Evolutionary conservation across 2,113 vertebrate genomes (phyloP).

Genomic region (Gallinago media): DNA sequence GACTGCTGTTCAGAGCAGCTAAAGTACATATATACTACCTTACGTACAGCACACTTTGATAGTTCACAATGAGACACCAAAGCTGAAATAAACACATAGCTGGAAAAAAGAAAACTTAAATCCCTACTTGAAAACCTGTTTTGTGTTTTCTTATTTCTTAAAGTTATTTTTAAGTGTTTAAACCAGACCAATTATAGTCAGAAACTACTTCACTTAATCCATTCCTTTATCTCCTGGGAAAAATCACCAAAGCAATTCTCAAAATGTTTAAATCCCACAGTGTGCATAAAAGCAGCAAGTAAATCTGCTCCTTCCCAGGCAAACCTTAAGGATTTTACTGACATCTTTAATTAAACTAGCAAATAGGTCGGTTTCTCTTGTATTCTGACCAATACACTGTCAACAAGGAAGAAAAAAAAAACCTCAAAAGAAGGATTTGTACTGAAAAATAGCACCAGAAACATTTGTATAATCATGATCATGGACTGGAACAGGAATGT

Average conservation of each 20-base stretch:
- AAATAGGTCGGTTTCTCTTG: slow-evolving; percentile 64
- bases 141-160: slow-evolving; percentile 61
- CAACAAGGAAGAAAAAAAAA: slow-evolving; percentile 31
- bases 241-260: slow-evolving; percentile 68
- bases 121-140: slow-evolving; percentile 53
- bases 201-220: slow-evolving; percentile 69
- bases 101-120: slow-evolving; percentile 8
- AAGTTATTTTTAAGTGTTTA: slow-evolving; percentile 73
- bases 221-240: slow-evolving; percentile 68
- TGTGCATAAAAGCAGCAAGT: slow-evolving; percentile 62
- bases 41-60: not conserved
- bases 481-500: slow-evolving; percentile 60
- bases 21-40: slow-evolving; percentile 6
- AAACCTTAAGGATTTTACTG: slow-evolving; percentile 62
- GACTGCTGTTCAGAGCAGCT: not conserved
- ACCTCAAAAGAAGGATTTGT: slow-evolving; percentile 65
- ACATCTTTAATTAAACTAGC: slow-evolving; percentile 74
- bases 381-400: slow-evolving; percentile 52
- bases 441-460: slow-evolving; percentile 64
- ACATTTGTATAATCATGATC: slow-evolving; percentile 66
- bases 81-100: slow-evolving; percentile 47
- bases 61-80: slow-evolving; percentile 39
- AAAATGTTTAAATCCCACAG: slow-evolving; percentile 68
- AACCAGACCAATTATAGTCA: slow-evolving; percentile 68
- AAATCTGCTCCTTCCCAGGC: slow-evolving; percentile 67